phyloP scores from a whole-genome alignment of 2,113 vertebrate species.

The Eira barbara region DNA sequence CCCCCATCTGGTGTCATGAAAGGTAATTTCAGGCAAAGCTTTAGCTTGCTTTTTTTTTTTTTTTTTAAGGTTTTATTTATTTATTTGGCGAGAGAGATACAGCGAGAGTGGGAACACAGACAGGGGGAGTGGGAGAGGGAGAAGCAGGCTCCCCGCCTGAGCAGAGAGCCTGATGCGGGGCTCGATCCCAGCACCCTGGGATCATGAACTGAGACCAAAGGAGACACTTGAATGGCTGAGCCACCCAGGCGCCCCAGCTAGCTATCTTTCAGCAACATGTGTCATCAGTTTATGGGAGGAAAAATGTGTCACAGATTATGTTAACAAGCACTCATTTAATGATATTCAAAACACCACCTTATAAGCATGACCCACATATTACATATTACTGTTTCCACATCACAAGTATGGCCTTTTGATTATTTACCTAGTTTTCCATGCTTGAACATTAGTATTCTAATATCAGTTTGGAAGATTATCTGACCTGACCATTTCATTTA shows the following conservation, averaged over 20 bases:
- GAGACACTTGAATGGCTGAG: no score
- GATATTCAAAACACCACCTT: background rate
- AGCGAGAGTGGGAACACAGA: no score
- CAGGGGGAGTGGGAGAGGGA: no score
- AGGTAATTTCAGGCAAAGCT: slow-evolving; percentile 8
- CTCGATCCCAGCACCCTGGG: background rate
- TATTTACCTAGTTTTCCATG: background rate
- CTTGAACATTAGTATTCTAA: background rate
- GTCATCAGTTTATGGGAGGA: background rate
- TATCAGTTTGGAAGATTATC: background rate
- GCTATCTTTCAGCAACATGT: background rate
- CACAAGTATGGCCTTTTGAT: background rate
- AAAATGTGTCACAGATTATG: background rate
- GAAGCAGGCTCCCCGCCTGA: no score
- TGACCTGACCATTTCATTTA: background rate
- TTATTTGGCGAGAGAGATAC: no score
- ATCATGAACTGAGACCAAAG: no score
- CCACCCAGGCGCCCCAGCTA: background rate
- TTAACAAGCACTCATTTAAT: background rate
- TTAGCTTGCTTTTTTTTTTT: background rate
- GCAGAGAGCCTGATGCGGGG: no score
- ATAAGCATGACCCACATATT: background rate
- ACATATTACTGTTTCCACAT: background rate
- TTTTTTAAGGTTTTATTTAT: no score
- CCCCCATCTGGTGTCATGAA: background rate